Evolutionary conservation across 2,797 vertebrate genomes (phyloP).

Genomic region (Cynopterus sphinx): DNA sequence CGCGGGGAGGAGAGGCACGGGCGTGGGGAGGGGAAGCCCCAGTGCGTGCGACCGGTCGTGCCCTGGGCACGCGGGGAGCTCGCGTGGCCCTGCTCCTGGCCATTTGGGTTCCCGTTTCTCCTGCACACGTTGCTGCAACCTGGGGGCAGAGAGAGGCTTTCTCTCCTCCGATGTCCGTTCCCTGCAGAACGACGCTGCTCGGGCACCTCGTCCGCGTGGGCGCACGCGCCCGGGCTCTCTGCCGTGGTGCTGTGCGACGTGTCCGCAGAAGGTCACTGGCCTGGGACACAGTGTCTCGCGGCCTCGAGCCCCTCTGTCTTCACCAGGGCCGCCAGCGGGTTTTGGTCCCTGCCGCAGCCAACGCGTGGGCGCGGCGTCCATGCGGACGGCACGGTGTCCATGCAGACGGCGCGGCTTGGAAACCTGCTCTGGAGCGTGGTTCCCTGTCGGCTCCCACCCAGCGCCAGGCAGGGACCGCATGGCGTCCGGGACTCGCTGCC

Average conservation of each 20-base stretch:
- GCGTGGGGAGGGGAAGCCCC: too few relatives aligned
- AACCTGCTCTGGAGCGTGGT: too few relatives aligned
- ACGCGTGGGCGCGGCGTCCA: not conserved
- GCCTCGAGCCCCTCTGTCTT: too few relatives aligned
- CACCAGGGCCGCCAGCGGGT: not conserved
- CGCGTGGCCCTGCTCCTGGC: not conserved
- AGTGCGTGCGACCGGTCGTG: fast-evolving
- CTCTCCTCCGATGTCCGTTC: not conserved
- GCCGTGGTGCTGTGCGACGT: not conserved
- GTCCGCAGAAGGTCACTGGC: not conserved
- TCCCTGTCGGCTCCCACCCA: not conserved
- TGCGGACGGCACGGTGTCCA: too few relatives aligned
- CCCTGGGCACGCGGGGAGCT: fast-evolving
- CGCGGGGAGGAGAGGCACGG: too few relatives aligned
- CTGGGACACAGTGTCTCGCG: not conserved
- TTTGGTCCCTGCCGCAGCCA: not conserved
- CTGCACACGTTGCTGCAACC: not conserved
- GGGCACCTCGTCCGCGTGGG: not conserved
- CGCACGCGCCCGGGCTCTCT: too few relatives aligned
- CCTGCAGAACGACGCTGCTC: not conserved
- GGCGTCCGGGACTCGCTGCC: not conserved
- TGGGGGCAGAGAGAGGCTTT: not conserved
- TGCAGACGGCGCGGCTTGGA: not conserved
- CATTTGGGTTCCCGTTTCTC: not conserved
- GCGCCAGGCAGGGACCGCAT: not conserved